Evolutionary conservation across 2,888 invertebrate species (phyloP).

Genomic region (Seladonia tumulorum): DNA sequence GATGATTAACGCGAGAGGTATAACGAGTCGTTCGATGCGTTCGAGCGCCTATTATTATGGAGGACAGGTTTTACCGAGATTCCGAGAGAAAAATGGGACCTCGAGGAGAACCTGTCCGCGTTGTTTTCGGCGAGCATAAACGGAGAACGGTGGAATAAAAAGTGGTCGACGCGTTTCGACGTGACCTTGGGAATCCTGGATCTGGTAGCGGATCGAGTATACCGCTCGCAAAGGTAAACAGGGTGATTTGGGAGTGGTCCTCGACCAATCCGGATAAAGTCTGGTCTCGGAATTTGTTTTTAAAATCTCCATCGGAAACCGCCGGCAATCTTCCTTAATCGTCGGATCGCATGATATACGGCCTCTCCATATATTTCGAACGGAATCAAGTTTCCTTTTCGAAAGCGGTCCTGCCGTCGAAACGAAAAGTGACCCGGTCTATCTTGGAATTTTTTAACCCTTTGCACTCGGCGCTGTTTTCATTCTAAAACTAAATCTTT

Average conservation of each 20-base stretch:
- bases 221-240: conserved; percentile 43
- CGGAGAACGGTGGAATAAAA: neutral
- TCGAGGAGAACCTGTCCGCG: neutral
- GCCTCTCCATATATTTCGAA: neutral
- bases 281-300: neutral
- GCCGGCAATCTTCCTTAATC: neutral
- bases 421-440: neutral
- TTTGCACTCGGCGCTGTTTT: too few species aligned
- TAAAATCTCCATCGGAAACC: neutral
- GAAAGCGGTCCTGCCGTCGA: neutral
- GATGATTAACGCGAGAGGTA: too few species aligned
- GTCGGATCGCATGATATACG: neutral
- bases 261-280: neutral
- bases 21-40: neutral
- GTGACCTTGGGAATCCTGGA: conserved; percentile 38
- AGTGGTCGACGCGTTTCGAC: conserved; percentile 12
- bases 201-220: conserved; percentile 10
- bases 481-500: too few species aligned
- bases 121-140: conserved; percentile 19
- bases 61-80: neutral
- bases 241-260: conserved; percentile 27
- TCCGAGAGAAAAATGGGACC: neutral
- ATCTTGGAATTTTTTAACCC: neutral
- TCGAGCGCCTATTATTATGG: neutral
- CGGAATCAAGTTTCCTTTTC: neutral